Percentiles rank a stretch among this genome's conserved stretches.
phyloP scores from a whole-genome alignment of 2,797 vertebrate genomes.

The Neosilurus hyrtlii region DNA sequence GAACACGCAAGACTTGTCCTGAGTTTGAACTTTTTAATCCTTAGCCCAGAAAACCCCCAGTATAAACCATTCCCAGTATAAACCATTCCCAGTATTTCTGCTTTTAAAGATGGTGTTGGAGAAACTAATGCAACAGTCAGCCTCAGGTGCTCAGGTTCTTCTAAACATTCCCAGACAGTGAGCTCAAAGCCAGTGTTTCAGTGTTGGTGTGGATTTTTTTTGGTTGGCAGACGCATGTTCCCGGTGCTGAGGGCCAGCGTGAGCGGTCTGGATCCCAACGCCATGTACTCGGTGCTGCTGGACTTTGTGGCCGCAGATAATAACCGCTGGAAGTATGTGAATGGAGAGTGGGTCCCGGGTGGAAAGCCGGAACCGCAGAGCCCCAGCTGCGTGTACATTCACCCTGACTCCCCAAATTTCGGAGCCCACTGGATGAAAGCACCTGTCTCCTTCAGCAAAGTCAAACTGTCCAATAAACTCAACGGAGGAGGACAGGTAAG shows the following conservation, averaged over 20 bases:
- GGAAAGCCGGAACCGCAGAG: slow-evolving; percentile 81
- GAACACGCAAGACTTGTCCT: background rate
- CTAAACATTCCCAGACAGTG: no score
- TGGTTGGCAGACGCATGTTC: slow-evolving; percentile 71
- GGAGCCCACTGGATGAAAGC: slow-evolving; percentile 84
- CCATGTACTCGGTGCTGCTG: slow-evolving; percentile 81
- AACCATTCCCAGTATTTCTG: background rate
- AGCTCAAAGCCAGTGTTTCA: background rate
- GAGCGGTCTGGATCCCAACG: slow-evolving; percentile 76
- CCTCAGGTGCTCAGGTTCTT: background rate
- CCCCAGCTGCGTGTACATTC: slow-evolving; percentile 82
- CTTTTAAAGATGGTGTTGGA: background rate
- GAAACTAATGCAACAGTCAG: background rate
- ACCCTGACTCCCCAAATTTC: slow-evolving; percentile 81
- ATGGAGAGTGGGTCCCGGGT: slow-evolving; percentile 80
- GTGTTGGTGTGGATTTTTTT: slow-evolving; percentile 46
- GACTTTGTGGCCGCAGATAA: slow-evolving; percentile 81
- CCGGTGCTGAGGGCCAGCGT: slow-evolving; percentile 76
- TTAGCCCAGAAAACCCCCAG: background rate
- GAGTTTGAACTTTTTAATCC: background rate
- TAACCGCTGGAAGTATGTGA: slow-evolving; percentile 83
- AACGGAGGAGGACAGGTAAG: slow-evolving; percentile 81
- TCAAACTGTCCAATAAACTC: slow-evolving; percentile 81
- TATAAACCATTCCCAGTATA: background rate
- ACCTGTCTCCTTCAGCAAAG: slow-evolving; percentile 81